Conservation (phyloP, 2,888 invertebrate species). For the Drosophila prolongata region DNA sequence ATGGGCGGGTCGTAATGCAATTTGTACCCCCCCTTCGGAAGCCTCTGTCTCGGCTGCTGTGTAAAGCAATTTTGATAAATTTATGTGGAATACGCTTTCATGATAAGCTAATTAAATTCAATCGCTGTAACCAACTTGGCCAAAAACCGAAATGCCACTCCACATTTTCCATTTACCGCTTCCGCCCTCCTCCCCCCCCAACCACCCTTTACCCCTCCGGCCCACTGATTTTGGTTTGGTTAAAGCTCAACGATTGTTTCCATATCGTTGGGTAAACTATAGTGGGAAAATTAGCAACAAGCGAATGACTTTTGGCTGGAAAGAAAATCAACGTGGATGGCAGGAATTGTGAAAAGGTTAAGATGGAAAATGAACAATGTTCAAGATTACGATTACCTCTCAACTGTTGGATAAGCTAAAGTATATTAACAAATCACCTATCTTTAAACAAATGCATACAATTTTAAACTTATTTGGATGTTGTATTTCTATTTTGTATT, state of each 20-base stretch:
- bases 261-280: slow-evolving; percentile 66
- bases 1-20: slow-evolving; percentile 76
- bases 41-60: slow-evolving; percentile 55
- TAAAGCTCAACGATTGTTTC: slow-evolving; percentile 71
- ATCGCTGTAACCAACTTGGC: slow-evolving; percentile 78
- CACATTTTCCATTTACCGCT: not conserved
- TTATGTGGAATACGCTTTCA: slow-evolving; percentile 80
- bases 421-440: no score
- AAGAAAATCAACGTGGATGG: slow-evolving; percentile 5
- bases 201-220: slow-evolving; percentile 3
- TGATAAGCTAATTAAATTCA: slow-evolving; percentile 80
- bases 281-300: slow-evolving; percentile 52
- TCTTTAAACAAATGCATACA: no score
- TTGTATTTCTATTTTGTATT: no score
- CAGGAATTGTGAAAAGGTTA: not conserved
- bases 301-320: slow-evolving; percentile 26
- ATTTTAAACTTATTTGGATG: no score
- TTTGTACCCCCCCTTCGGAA: slow-evolving; percentile 53
- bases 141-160: slow-evolving; percentile 65
- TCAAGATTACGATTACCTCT: slow-evolving; percentile 3
- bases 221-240: slow-evolving; percentile 28
- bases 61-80: slow-evolving; percentile 78
- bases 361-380: slow-evolving; percentile 4
- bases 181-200: not conserved
- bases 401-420: not conserved